These are phyloP conservation scores for Stictocephala bisonia DNA, from an alignment of 2,888 invertebrate genomes.

Conservation along the genomic window DNA sequence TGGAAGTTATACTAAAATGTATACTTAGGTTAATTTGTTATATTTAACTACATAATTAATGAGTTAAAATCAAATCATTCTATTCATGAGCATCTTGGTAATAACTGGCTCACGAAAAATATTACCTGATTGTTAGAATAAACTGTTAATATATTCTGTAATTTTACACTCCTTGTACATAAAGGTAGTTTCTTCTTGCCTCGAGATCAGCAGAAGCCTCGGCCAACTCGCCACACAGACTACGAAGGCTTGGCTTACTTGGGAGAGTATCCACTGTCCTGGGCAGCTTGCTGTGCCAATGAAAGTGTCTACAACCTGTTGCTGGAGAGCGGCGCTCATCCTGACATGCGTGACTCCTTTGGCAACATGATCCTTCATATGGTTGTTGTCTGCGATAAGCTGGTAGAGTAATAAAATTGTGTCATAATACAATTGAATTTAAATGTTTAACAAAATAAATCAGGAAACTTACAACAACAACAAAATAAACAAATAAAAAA, in stretches of 20 bases:
- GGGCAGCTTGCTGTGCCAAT: conserved; percentile 97
- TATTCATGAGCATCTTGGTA: not conserved
- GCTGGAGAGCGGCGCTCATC: conserved; percentile 91
- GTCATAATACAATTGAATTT: too few relatives aligned
- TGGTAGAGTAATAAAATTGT: too few relatives aligned
- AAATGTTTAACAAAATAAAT: too few relatives aligned
- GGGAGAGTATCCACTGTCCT: conserved; percentile 96
- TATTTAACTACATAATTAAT: too few relatives aligned
- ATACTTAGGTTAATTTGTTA: too few relatives aligned
- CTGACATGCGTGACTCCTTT: conserved; percentile 95
- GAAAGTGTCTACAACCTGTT: conserved; percentile 97
- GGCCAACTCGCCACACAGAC: conserved; percentile 85
- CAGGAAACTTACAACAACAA: too few relatives aligned
- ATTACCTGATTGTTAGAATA: too few relatives aligned
- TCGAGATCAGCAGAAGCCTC: conserved; percentile 87
- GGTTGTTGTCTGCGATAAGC: conserved; percentile 97
- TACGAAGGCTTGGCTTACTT: conserved; percentile 97
- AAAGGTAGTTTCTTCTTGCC: conserved; percentile 92
- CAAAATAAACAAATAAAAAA: too few relatives aligned
- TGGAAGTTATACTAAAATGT: too few relatives aligned
- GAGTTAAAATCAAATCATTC: too few relatives aligned
- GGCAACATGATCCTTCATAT: conserved; percentile 99
- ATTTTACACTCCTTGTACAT: not conserved
- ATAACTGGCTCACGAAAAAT: too few relatives aligned
- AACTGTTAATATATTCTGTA: too few relatives aligned